Conservation (phyloP, 2,113 vertebrate genomes). For the Balaeniceps rex region DNA sequence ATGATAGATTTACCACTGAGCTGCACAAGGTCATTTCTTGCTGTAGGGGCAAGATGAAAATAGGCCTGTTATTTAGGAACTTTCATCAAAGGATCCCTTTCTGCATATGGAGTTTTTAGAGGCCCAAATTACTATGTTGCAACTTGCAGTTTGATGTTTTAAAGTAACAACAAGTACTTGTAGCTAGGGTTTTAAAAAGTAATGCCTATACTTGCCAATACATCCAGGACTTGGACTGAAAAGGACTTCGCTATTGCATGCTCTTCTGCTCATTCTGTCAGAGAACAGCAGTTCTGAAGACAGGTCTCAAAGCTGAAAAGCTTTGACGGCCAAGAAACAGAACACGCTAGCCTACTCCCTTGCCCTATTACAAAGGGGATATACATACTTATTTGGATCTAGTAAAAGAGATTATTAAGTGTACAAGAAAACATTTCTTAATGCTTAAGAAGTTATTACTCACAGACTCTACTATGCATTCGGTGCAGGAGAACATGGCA, state of each 20-base stretch:
- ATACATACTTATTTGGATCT: not conserved
- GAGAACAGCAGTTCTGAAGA: not conserved
- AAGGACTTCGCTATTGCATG: not conserved
- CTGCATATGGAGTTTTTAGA: not conserved
- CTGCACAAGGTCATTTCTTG: not conserved
- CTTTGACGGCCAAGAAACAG: not conserved
- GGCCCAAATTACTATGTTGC: not conserved
- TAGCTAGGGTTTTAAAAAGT: not conserved
- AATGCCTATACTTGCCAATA: not conserved
- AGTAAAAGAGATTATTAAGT: not conserved
- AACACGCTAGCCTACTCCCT: not conserved
- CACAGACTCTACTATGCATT: constrained; percentile 97
- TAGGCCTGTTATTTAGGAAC: not conserved
- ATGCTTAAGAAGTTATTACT: constrained; percentile 39
- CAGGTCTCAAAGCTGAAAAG: not conserved
- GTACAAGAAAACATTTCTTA: not conserved
- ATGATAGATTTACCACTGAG: not conserved
- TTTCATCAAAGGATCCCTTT: not conserved
- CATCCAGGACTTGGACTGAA: not conserved
- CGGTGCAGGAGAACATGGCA: constrained; percentile 97
- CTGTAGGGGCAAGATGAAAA: not conserved
- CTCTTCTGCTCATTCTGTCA: not conserved
- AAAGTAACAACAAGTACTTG: not conserved
- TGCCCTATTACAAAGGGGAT: not conserved
- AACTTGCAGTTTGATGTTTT: not conserved